Conservation (phyloP, 2,113 vertebrate genomes). For the Mesitornis unicolor region DNA sequence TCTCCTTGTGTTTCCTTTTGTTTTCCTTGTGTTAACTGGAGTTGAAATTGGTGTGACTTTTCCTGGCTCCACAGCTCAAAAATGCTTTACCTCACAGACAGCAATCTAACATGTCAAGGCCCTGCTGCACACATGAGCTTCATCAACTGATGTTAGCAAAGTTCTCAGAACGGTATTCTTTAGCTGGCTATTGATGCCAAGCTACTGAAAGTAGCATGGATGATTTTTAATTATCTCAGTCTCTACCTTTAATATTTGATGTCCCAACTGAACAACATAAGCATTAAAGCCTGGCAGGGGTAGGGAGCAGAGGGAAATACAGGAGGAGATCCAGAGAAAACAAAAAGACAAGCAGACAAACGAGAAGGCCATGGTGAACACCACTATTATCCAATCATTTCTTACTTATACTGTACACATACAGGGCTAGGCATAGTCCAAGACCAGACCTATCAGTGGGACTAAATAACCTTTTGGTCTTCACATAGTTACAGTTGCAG, state of each 20-base stretch:
- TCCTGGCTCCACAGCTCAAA: neutral
- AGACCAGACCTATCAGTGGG: neutral
- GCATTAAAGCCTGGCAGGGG: fast-evolving
- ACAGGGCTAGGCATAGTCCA: neutral
- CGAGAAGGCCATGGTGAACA: neutral
- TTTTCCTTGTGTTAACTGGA: neutral
- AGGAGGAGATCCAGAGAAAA: neutral
- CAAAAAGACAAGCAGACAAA: neutral
- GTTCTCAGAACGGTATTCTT: neutral
- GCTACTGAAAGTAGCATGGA: neutral
- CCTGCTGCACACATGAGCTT: neutral
- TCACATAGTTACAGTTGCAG: neutral
- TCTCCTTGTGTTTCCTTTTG: too few species aligned
- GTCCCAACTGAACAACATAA: neutral
- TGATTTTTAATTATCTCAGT: neutral
- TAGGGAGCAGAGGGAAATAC: neutral
- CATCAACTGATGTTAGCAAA: neutral
- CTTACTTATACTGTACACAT: neutral
- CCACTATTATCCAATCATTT: neutral
- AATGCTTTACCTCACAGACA: neutral
- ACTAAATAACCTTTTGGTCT: neutral
- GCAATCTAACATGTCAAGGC: neutral
- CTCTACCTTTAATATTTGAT: neutral
- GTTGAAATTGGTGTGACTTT: neutral
- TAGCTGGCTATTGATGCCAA: neutral